These are phyloP conservation scores for Oncorhynchus gorbuscha DNA, from an alignment of 2,113 vertebrate genomes.

Conservation along the genomic window DNA sequence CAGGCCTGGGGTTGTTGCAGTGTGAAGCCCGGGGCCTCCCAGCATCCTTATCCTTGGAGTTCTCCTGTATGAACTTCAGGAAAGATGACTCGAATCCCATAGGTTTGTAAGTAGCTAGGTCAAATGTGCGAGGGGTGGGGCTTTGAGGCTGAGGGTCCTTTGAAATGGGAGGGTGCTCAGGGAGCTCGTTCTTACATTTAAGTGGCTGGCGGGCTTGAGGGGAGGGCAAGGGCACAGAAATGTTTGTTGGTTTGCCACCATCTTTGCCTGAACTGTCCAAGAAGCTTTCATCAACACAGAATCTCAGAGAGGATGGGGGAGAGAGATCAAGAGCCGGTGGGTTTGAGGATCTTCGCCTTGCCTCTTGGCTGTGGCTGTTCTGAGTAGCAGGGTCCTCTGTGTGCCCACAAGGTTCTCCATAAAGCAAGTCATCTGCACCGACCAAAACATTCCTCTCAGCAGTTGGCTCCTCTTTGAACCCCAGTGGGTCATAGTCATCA, in stretches of 20 bases:
- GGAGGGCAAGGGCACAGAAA: slow-evolving; percentile 36
- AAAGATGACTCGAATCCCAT: slow-evolving; percentile 96
- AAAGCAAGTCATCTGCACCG: slow-evolving; percentile 68
- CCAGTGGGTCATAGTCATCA: slow-evolving; percentile 39
- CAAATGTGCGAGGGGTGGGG: slow-evolving; percentile 74
- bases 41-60: slow-evolving; percentile 78
- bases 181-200: slow-evolving; percentile 81
- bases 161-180: slow-evolving; percentile 62
- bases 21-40: slow-evolving; percentile 49
- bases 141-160: slow-evolving; percentile 71
- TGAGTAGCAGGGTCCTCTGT: slow-evolving; percentile 43
- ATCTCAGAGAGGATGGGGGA: slow-evolving; percentile 66
- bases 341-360: slow-evolving; percentile 55
- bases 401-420: slow-evolving; percentile 60
- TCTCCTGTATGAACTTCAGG: slow-evolving; percentile 94
- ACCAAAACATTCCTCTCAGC: slow-evolving; percentile 63
- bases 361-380: slow-evolving; percentile 43
- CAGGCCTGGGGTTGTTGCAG: not conserved
- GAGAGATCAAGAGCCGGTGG: slow-evolving; percentile 71
- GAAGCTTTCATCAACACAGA: slow-evolving; percentile 56
- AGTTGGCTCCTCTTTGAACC: slow-evolving; percentile 43
- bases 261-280: slow-evolving; percentile 50
- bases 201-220: slow-evolving; percentile 76
- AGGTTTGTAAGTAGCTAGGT: slow-evolving; percentile 88
- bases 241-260: slow-evolving; percentile 69